Conservation (phyloP, 2,113 vertebrate genomes). For the Scytalopus superciliaris region DNA sequence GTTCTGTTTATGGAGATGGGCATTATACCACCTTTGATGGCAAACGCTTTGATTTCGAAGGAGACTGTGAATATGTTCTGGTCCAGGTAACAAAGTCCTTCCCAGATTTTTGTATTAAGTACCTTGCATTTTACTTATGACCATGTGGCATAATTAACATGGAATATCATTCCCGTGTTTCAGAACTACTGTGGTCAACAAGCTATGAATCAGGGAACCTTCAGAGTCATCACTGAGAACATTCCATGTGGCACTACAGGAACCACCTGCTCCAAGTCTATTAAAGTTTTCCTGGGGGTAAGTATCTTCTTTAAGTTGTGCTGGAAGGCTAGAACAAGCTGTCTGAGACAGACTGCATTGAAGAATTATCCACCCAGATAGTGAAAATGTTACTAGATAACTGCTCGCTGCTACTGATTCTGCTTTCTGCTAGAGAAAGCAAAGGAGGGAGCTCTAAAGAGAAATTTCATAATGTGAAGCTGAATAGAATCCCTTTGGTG, state of each 20-base stretch:
- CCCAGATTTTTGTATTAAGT: not conserved
- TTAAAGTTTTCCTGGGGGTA: constrained; percentile 89
- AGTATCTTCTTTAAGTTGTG: constrained; percentile 11
- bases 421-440: not conserved
- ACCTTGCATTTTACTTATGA: not conserved
- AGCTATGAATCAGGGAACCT: constrained; percentile 65
- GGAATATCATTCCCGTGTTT: not conserved
- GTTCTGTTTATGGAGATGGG: constrained; percentile 89
- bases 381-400: not conserved
- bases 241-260: constrained; percentile 90
- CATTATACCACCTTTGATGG: constrained; percentile 92
- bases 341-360: not conserved
- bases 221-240: constrained; percentile 90
- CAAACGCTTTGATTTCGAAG: constrained; percentile 88
- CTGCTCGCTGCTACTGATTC: not conserved
- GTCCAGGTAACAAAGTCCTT: constrained; percentile 79
- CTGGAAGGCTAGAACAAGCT: not conserved
- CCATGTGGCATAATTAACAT: not conserved
- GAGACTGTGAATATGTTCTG: constrained; percentile 90
- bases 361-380: not conserved
- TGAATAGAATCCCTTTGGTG: not conserved
- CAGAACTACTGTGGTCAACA: constrained; percentile 83
- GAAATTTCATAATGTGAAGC: not conserved
- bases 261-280: constrained; percentile 90
- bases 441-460: not conserved